Evolutionary conservation across 2,113 vertebrate genomes (phyloP).

Genomic region (Galbula dea): DNA sequence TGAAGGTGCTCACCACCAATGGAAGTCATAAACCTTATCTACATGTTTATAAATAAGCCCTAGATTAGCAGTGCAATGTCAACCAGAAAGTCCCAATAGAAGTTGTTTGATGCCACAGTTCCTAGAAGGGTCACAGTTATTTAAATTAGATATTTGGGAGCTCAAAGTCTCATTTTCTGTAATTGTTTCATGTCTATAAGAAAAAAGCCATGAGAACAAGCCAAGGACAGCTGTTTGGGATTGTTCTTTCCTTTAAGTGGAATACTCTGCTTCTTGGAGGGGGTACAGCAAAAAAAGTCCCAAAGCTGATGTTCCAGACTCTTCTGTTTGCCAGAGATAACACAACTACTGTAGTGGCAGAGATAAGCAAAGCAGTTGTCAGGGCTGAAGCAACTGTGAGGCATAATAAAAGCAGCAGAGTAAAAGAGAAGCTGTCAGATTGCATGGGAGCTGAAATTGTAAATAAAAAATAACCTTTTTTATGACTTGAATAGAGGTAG

Average conservation of each 20-base stretch:
- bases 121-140: background rate
- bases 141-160: background rate
- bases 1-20: background rate
- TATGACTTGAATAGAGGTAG: background rate
- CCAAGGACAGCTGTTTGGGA: background rate
- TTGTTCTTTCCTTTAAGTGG: background rate
- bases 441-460: constrained; percentile 1
- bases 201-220: background rate
- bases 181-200: background rate
- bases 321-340: constrained; percentile 49
- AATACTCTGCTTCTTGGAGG: constrained; percentile 2
- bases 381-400: background rate
- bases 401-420: background rate
- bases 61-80: background rate
- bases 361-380: background rate
- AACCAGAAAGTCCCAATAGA: background rate
- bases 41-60: background rate
- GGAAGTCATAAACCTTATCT: background rate
- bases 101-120: background rate
- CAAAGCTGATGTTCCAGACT: background rate
- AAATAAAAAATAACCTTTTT: background rate
- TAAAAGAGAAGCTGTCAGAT: constrained; percentile 10
- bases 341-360: constrained; percentile 25
- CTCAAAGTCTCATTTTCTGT: background rate
- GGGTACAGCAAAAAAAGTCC: background rate